These are phyloP conservation scores for Frankliniella intonsa DNA, from an alignment of 2,888 invertebrate species.

Conservation along the genomic window DNA sequence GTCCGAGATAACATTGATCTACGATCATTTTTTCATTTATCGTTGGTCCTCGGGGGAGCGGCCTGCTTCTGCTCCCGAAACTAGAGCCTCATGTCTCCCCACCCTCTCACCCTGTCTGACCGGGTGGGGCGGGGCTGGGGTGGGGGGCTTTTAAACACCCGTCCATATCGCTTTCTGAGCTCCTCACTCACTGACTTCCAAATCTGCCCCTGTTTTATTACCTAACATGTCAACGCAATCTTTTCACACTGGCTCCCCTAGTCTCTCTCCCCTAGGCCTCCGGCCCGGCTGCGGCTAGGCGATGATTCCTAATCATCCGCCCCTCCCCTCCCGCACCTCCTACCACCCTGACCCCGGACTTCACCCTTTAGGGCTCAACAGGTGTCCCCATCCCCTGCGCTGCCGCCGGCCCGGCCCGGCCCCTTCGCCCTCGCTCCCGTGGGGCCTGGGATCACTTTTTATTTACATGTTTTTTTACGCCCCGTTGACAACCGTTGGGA, in stretches of 20 bases:
- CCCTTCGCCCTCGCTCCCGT: too few species aligned
- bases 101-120: not conserved
- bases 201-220: slow-evolving; percentile 3
- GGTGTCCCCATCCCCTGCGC: too few species aligned
- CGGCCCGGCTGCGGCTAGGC: not conserved
- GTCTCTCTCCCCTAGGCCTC: not conserved
- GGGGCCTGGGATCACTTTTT: too few species aligned
- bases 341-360: too few species aligned
- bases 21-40: not conserved
- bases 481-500: too few species aligned
- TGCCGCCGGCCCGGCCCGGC: too few species aligned
- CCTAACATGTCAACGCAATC: not conserved
- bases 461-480: too few species aligned
- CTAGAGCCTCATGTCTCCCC: not conserved
- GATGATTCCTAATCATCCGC: not conserved
- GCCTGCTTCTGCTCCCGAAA: not conserved
- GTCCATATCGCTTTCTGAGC: not conserved
- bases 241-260: not conserved
- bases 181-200: not conserved
- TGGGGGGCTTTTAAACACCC: not conserved
- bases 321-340: not conserved
- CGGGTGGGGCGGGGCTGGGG: too few species aligned
- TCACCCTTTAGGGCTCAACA: too few species aligned
- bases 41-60: not conserved
- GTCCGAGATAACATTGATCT: slow-evolving; percentile 15